These are phyloP conservation scores for Oligia latruncula DNA, from an alignment of 2,888 invertebrate species.

Conservation along the genomic window DNA sequence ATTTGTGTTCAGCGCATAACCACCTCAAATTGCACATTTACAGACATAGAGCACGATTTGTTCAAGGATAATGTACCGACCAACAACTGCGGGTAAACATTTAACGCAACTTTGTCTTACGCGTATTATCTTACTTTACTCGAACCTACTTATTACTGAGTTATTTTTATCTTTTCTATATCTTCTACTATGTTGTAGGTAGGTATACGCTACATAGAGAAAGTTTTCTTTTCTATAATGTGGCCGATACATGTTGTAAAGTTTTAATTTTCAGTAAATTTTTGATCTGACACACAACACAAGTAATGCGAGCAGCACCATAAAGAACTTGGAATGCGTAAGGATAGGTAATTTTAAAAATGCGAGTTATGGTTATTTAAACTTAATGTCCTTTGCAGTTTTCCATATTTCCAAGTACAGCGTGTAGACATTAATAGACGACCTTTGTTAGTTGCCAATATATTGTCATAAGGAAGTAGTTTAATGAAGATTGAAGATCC, in stretches of 20 bases:
- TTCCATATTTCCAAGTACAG: neutral
- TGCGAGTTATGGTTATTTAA: neutral
- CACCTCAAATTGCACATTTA: conserved; percentile 81
- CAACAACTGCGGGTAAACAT: conserved; percentile 50
- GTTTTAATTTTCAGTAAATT: neutral
- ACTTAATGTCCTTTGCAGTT: neutral
- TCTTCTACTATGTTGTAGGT: neutral
- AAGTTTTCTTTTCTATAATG: neutral
- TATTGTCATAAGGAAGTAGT: conserved; percentile 40
- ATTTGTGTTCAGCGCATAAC: conserved; percentile 76
- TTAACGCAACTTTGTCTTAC: conserved; percentile 52
- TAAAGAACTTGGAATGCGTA: neutral
- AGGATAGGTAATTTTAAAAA: neutral
- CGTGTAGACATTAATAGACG: conserved; percentile 3
- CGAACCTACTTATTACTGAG: conserved; percentile 6
- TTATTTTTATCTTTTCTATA: conserved; percentile 12
- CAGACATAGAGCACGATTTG: conserved; percentile 79
- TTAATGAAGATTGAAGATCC: conserved; percentile 37
- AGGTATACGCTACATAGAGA: neutral
- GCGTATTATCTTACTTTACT: conserved; percentile 33
- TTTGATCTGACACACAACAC: neutral
- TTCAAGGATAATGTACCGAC: conserved; percentile 80
- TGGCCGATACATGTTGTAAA: neutral
- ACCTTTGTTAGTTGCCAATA: conserved; percentile 41
- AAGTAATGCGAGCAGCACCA: neutral